Evolutionary conservation across 2,113 vertebrate genomes (phyloP).

Genomic region (Lucifuga dentata): DNA sequence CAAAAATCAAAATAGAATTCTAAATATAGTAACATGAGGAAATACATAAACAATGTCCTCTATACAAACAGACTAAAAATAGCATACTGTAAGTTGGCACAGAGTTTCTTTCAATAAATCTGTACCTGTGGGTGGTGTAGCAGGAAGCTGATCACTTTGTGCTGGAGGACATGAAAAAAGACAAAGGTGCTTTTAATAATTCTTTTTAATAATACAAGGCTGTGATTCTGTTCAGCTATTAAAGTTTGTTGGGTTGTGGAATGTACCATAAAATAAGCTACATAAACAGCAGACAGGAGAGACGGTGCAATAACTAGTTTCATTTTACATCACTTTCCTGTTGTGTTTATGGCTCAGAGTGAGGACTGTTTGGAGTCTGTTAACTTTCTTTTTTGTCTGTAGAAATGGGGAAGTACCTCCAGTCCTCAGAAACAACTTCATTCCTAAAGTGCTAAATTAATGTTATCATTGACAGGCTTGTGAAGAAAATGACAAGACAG

Average conservation of each 20-base stretch:
- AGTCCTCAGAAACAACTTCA: constrained; percentile 51
- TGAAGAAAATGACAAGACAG: constrained; percentile 1
- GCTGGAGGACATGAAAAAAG: constrained; percentile 46
- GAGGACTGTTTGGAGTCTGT: constrained; percentile 52
- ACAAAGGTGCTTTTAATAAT: no score
- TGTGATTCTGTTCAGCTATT: no score
- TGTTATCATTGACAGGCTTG: constrained; percentile 34
- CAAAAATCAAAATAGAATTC: constrained; percentile 12
- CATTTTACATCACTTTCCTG: constrained; percentile 74
- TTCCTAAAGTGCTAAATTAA: constrained; percentile 36
- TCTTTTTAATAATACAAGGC: no score
- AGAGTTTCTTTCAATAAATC: constrained; percentile 2
- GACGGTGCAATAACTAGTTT: constrained; percentile 60
- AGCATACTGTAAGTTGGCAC: not conserved
- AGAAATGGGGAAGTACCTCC: constrained; percentile 80
- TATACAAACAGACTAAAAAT: constrained; percentile 1
- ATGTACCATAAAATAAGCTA: constrained; percentile 10
- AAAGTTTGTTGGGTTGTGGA: not conserved
- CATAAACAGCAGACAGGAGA: constrained; percentile 24
- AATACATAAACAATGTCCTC: not conserved
- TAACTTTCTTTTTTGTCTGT: constrained; percentile 69
- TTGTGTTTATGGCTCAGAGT: constrained; percentile 38
- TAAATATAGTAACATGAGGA: constrained; percentile 1
- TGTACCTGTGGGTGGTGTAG: constrained; percentile 72
- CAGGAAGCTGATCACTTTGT: constrained; percentile 37